Percentiles rank a stretch among this genome's conserved stretches.
Evolutionary conservation across 1,140 invertebrate genomes (phyloP).

Genomic region (Chlorops oryzae): DNA sequence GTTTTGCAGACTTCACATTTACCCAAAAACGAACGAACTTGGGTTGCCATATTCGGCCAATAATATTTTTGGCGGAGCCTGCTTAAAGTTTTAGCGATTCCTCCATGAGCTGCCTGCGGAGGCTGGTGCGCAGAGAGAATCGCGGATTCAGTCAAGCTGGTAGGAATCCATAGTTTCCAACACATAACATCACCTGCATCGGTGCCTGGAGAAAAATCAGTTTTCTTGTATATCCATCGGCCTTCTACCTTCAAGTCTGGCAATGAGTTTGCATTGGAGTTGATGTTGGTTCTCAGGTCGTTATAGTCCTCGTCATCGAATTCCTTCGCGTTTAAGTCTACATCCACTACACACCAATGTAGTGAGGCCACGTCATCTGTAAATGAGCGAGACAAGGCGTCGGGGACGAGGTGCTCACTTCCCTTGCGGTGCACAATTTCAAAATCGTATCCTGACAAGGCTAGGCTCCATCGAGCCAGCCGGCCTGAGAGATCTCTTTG

Average conservation of each 20-base stretch:
- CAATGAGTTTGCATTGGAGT: too few species aligned
- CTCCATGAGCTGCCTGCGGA: neutral
- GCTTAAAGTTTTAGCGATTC: constrained; percentile 1
- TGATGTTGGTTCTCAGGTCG: neutral
- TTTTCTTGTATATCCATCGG: neutral
- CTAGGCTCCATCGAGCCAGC: constrained; percentile 30
- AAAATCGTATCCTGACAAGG: constrained; percentile 22
- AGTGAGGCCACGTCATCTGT: neutral
- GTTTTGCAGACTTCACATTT: too few species aligned
- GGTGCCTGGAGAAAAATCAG: neutral
- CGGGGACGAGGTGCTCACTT: constrained; percentile 22
- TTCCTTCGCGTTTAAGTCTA: neutral
- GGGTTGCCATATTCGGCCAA: too few species aligned
- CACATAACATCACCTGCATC: neutral
- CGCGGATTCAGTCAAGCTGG: neutral
- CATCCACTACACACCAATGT: neutral
- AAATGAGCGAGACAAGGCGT: constrained; percentile 6
- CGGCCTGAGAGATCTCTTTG: constrained; percentile 22
- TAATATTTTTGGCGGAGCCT: too few species aligned
- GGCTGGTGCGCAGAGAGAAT: neutral
- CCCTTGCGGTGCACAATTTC: constrained; percentile 30
- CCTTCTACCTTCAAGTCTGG: neutral
- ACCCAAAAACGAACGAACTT: too few species aligned
- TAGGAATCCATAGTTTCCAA: constrained; percentile 7
- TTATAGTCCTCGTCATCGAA: neutral